Base-by-base conservation (phyloP, 2,888 invertebrate genomes). In the Diaperis boleti region DNA sequence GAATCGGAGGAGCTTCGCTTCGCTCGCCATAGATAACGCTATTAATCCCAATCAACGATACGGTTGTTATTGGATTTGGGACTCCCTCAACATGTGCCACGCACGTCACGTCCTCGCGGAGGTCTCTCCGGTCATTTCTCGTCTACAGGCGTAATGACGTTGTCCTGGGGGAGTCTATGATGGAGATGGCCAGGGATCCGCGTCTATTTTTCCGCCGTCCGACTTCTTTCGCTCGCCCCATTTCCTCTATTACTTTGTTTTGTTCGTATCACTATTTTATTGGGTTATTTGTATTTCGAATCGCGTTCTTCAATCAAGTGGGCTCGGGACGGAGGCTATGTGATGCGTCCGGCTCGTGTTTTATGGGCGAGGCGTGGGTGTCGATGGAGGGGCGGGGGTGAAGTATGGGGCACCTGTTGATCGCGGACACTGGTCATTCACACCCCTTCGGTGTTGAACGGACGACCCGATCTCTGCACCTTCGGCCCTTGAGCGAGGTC, bases 151-250 rank as follows among this genome's bases (percentile, higher is more conserved):
- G 63, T 63, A 63, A 63, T 63, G 62, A 63, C 59, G 59, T 63
- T 63, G 63, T 63, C 63, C 63, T 63, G 55, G 63, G 63, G 63
- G 63, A 63, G 10, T 41, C 59, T 61, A 64, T 70, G 70, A 70
- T 70, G 70, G 70, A 70, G 69, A 70, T 67, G 66, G 66, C 64
- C 64, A 49, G 67, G 67, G 66, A 61, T 65, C 65, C 65, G 33
- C 65, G 61, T 65, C 70, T 62, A 67, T 69, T 68, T 60, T 61
- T 69, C 70, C 57, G 61, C n/a, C n/a, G n/a, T n/a, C n/a, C 29
- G 47, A 59, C 31, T 64, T 60, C 64, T 62, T 61, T 59, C 62
- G 26, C 37, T 31, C 33, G 42, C 45, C 41, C 62, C 62, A 62
- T 62, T 62, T 62, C 62, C 62, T 62, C 55, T 35, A 56, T 62